phyloP scores from a whole-genome alignment of 2,113 vertebrate species.

The Hystrix brachyura region DNA sequence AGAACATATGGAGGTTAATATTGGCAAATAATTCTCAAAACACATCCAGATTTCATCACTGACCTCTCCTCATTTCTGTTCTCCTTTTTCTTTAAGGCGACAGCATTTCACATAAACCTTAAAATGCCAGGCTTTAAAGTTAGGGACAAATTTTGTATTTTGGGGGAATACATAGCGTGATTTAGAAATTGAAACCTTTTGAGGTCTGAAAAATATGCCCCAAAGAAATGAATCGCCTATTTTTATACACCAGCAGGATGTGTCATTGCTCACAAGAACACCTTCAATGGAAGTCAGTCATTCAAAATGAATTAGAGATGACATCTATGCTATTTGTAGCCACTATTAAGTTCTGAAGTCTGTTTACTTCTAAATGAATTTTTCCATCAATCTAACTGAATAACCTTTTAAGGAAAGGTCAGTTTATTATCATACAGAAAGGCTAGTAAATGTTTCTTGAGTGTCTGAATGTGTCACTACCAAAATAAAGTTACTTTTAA shows the following conservation, averaged over 20 bases:
- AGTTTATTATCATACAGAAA: conserved; percentile 32
- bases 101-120: conserved; percentile 34
- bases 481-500: conserved; percentile 25
- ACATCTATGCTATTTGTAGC: conserved; percentile 42
- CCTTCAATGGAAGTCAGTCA: conserved; percentile 56
- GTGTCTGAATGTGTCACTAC: background rate
- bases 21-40: conserved; percentile 53
- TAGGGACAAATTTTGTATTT: conserved; percentile 60
- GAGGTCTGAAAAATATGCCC: conserved; percentile 61
- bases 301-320: conserved; percentile 56
- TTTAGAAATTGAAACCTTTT: conserved; percentile 66
- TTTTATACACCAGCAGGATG: background rate
- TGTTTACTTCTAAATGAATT: conserved; percentile 6
- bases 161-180: background rate
- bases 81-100: background rate
- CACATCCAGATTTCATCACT: background rate
- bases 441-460: background rate
- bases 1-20: background rate
- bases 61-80: background rate
- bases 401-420: background rate
- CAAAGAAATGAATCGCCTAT: conserved; percentile 48
- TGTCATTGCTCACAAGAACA: background rate
- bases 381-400: background rate
- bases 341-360: conserved; percentile 2
- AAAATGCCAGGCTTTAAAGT: conserved; percentile 50